Evolutionary conservation across 1,140 invertebrate genomes (phyloP).

Genomic region (Choristoneura fumiferana): DNA sequence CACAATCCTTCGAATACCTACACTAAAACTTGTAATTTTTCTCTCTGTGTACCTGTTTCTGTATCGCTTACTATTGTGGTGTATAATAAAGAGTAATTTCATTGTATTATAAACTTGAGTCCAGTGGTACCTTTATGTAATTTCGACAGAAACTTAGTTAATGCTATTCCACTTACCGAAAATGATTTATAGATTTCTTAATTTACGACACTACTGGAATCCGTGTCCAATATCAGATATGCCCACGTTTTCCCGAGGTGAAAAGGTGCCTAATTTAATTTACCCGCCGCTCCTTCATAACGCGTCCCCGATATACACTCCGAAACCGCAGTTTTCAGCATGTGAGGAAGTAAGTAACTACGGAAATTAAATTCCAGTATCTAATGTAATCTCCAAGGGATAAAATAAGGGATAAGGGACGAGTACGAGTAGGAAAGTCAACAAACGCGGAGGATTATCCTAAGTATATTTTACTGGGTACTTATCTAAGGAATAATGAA

Average conservation of each 20-base stretch:
- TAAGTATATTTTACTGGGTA: not conserved
- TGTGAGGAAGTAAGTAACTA: not conserved
- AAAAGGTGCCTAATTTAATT: constrained; percentile 10
- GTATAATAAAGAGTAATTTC: too few species aligned
- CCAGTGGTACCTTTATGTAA: too few species aligned
- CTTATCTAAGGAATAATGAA: not conserved
- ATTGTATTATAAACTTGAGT: too few species aligned
- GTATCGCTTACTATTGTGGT: too few species aligned
- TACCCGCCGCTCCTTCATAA: not conserved
- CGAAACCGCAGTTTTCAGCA: not conserved
- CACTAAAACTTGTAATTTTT: too few species aligned
- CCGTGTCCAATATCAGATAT: constrained; percentile 11
- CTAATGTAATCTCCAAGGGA: constrained; percentile 6
- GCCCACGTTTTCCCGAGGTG: not conserved
- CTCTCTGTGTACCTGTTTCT: too few species aligned
- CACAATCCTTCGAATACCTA: too few species aligned
- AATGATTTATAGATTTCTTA: too few species aligned
- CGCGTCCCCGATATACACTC: too few species aligned
- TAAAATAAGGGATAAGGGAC: not conserved
- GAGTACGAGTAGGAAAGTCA: constrained; percentile 3
- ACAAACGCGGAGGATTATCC: constrained; percentile 9
- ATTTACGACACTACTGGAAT: not conserved
- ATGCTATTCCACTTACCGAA: too few species aligned
- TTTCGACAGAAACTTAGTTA: too few species aligned
- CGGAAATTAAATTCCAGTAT: constrained; percentile 16